These are phyloP conservation scores for Lordiphosa clarofinis DNA, from an alignment of 1,140 invertebrate genomes.

Conservation along the genomic window DNA sequence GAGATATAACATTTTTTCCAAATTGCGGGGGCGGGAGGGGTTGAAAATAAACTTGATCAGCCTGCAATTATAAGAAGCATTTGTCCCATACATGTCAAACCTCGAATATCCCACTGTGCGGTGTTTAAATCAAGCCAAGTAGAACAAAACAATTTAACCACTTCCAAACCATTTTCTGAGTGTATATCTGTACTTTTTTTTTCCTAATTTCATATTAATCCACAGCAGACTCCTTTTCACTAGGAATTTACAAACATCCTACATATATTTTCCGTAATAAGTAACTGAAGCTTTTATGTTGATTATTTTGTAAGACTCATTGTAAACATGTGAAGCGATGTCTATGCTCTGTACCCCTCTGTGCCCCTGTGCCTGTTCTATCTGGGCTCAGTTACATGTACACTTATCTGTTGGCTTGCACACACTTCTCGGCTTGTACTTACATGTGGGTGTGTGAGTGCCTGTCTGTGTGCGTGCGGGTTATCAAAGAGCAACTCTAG, in stretches of 20 bases:
- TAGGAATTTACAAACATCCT: constrained; percentile 5
- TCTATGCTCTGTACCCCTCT: background rate
- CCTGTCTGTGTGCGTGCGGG: constrained; percentile 20
- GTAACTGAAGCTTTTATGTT: constrained; percentile 74
- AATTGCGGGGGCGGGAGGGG: too few species aligned
- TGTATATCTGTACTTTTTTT: constrained; percentile 14
- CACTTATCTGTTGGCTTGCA: constrained; percentile 44
- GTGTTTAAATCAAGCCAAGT: too few species aligned
- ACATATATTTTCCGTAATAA: constrained; percentile 46
- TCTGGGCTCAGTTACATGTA: constrained; percentile 31
- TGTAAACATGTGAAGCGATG: constrained; percentile 40
- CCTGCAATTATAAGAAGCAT: too few species aligned
- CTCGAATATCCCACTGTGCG: too few species aligned
- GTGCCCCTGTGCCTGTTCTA: background rate
- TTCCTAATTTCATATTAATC: constrained; percentile 14
- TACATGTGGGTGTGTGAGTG: constrained; percentile 16
- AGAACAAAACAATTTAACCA: too few species aligned
- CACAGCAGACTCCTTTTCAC: constrained; percentile 11
- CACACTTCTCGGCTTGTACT: constrained; percentile 17
- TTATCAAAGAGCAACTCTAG: constrained; percentile 52
- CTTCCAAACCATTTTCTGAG: constrained; percentile 5
- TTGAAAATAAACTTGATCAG: too few species aligned
- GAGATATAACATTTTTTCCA: too few species aligned
- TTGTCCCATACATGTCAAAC: too few species aligned
- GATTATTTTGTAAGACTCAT: constrained; percentile 67